Conservation (phyloP, 2,888 invertebrate species). For the Eucera pruinosa region DNA sequence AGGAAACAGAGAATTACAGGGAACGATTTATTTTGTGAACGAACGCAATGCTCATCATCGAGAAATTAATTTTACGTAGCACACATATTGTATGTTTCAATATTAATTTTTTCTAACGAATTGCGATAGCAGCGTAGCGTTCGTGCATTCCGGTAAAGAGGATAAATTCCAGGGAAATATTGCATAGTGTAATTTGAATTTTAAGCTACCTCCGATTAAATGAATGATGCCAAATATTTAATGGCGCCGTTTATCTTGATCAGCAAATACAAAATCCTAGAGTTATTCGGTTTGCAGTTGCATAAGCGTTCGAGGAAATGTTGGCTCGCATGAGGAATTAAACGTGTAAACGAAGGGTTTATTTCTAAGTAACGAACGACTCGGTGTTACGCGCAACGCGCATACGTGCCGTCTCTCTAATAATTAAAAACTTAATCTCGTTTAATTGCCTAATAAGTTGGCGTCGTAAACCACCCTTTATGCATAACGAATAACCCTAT, state of each 20-base stretch:
- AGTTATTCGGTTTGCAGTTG: neutral
- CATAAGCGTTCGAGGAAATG: neutral
- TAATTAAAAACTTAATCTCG: constrained; percentile 45
- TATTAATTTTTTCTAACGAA: neutral
- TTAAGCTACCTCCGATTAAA: neutral
- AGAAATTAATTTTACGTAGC: no score
- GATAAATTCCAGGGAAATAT: constrained; percentile 11
- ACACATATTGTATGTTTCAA: neutral
- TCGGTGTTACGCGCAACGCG: neutral
- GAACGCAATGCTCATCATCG: neutral
- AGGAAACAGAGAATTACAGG: neutral
- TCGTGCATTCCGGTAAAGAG: neutral
- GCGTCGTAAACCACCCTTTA: constrained; percentile 39
- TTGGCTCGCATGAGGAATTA: neutral
- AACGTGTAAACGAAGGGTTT: neutral
- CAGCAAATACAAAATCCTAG: neutral
- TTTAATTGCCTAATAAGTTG: constrained; percentile 50
- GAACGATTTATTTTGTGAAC: neutral
- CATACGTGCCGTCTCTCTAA: constrained; percentile 9
- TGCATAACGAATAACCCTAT: constrained; percentile 46
- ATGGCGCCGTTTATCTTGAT: neutral
- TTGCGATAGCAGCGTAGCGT: neutral
- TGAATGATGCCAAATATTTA: constrained; percentile 18
- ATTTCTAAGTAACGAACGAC: neutral
- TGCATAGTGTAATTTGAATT: constrained; percentile 2